A percentile compares a stretch with the other conserved stretches of the same genome.
Evolutionary conservation across 2,888 invertebrate genomes (phyloP).

Genomic region (Drosophila seclusa): DNA sequence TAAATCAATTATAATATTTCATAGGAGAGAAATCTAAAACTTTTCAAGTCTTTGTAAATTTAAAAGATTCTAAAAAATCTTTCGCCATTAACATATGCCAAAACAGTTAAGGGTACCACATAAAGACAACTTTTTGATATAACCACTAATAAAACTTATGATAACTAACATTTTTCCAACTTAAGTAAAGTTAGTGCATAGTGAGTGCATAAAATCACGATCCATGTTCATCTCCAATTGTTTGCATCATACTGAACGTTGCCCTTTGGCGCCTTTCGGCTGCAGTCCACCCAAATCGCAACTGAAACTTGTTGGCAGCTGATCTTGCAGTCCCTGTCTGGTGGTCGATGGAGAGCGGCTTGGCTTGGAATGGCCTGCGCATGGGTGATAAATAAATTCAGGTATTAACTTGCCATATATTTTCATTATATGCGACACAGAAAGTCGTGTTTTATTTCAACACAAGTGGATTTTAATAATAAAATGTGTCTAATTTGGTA

Average conservation of each 20-base stretch:
- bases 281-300: constrained; percentile 1
- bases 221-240: constrained; percentile 26
- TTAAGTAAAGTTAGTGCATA: background rate
- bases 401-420: constrained; percentile 85
- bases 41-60: background rate
- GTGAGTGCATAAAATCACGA: background rate
- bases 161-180: too few relatives aligned
- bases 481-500: constrained; percentile 84
- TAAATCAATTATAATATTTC: background rate
- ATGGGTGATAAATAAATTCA: constrained; percentile 83
- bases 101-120: background rate
- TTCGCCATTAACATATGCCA: background rate
- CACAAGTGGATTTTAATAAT: constrained; percentile 84
- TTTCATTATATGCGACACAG: constrained; percentile 85
- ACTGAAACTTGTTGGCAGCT: constrained; percentile 36
- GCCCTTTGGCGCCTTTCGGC: constrained; percentile 38
- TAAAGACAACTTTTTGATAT: fast-evolving
- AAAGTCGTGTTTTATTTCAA: constrained; percentile 85
- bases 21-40: background rate
- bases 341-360: constrained; percentile 11
- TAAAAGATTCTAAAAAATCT: background rate
- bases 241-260: constrained; percentile 14
- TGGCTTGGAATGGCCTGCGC: constrained; percentile 47
- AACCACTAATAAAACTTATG: background rate
- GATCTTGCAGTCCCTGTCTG: constrained; percentile 1